phyloP scores from a whole-genome alignment of 2,888 invertebrate species.

The Nineta flava region DNA sequence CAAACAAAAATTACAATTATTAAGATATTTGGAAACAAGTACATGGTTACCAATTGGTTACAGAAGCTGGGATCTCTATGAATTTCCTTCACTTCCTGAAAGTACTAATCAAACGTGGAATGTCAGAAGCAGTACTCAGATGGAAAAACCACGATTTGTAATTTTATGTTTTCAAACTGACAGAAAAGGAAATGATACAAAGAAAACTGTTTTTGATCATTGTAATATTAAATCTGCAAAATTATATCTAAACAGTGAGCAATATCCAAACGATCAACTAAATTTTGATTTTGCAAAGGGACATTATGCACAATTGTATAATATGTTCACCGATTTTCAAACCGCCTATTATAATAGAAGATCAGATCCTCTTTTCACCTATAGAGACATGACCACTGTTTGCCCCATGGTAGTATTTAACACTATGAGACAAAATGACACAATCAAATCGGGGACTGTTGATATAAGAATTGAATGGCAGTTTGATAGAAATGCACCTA shows the following conservation, averaged over 20 bases:
- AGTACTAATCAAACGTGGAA: not conserved
- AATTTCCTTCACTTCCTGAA: not conserved
- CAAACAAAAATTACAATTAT: not conserved
- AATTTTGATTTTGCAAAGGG: not conserved
- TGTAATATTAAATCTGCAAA: not conserved
- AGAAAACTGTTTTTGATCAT: not conserved
- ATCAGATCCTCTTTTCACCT: too few species aligned
- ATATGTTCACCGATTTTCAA: not conserved
- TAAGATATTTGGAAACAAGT: not conserved
- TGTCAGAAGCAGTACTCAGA: not conserved
- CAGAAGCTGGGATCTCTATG: not conserved
- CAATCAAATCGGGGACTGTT: too few species aligned
- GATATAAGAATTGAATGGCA: too few species aligned
- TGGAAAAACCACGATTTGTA: not conserved
- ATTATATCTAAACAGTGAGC: not conserved
- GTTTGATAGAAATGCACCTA: too few species aligned
- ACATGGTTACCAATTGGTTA: not conserved
- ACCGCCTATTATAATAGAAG: not conserved
- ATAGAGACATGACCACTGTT: too few species aligned
- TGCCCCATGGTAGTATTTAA: too few species aligned
- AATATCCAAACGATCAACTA: not conserved
- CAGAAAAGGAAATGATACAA: not conserved
- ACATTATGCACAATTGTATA: not conserved
- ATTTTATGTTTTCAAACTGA: not conserved
- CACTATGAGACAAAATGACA: too few species aligned